phyloP scores from a whole-genome alignment of 2,888 invertebrate species.

The Caenorhabditis sp. region DNA sequence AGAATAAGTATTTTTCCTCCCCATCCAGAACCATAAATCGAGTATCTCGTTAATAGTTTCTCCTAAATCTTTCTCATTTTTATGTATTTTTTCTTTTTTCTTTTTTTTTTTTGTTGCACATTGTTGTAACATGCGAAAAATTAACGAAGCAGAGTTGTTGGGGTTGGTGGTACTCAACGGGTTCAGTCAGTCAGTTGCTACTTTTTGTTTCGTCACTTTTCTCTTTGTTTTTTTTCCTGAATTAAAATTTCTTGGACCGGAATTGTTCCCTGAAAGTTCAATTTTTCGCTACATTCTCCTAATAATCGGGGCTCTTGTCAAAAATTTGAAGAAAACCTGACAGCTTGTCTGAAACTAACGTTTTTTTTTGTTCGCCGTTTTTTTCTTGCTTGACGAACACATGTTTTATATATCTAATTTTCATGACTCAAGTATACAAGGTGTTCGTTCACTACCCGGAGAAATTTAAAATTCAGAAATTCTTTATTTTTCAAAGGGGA shows the following conservation, averaged over 20 bases:
- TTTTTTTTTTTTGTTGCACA: neutral
- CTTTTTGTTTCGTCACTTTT: neutral
- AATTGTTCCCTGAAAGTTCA: too few relatives aligned
- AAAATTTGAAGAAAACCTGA: neutral
- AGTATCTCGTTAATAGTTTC: neutral
- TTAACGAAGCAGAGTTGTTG: neutral
- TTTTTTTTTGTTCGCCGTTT: neutral
- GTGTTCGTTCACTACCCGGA: neutral
- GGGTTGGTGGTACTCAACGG: too few relatives aligned
- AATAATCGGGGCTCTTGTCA: neutral
- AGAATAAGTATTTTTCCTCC: neutral
- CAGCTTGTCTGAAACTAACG: neutral
- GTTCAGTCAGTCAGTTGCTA: neutral
- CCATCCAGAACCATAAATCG: neutral
- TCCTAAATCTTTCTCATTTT: slow-evolving; percentile 1
- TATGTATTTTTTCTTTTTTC: neutral
- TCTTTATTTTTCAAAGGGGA: neutral
- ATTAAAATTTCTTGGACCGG: neutral
- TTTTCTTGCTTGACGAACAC: neutral
- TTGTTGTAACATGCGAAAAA: slow-evolving; percentile 1
- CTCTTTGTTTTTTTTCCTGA: neutral
- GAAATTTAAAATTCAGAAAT: neutral
- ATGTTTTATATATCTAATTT: neutral
- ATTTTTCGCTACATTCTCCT: too few relatives aligned
- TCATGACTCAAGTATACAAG: neutral